phyloP scores from a whole-genome alignment of 1,140 invertebrate species.

The Formica exsecta region DNA sequence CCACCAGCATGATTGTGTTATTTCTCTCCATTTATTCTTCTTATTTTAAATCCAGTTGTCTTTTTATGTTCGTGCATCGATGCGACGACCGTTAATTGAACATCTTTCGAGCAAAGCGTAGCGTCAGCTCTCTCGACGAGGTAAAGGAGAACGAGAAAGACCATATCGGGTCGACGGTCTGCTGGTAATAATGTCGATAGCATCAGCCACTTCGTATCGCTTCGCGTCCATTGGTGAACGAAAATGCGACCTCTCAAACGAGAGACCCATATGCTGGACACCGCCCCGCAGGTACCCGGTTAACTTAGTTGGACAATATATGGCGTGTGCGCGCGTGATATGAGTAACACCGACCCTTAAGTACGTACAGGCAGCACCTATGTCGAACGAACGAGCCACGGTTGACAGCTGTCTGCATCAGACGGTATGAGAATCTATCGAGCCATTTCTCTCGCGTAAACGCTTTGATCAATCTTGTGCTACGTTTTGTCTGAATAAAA shows the following conservation, averaged over 20 bases:
- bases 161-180: conserved; percentile 9
- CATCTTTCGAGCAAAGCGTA: conserved; percentile 39
- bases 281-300: neutral
- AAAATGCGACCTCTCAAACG: conserved; percentile 67
- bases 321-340: neutral
- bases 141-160: conserved; percentile 10
- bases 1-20: neutral
- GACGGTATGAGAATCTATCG: neutral
- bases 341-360: conserved; percentile 40
- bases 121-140: neutral
- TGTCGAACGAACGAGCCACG: conserved; percentile 25
- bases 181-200: conserved; percentile 66
- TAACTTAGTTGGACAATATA: conserved; percentile 27
- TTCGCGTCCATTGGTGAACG: conserved; percentile 28
- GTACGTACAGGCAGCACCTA: conserved; percentile 15
- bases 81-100: conserved; percentile 32
- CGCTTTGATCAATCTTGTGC: neutral
- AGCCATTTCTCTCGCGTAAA: neutral
- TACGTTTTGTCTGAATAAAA: neutral
- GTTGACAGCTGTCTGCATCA: conserved; percentile 29
- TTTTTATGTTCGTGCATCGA: neutral
- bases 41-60: conserved; percentile 15
- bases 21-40: neutral
- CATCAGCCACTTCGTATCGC: conserved; percentile 33
- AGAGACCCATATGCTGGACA: conserved; percentile 52